Base-by-base conservation (phyloP, 2,113 vertebrate genomes). In the Phylloscopus trochilus region DNA sequence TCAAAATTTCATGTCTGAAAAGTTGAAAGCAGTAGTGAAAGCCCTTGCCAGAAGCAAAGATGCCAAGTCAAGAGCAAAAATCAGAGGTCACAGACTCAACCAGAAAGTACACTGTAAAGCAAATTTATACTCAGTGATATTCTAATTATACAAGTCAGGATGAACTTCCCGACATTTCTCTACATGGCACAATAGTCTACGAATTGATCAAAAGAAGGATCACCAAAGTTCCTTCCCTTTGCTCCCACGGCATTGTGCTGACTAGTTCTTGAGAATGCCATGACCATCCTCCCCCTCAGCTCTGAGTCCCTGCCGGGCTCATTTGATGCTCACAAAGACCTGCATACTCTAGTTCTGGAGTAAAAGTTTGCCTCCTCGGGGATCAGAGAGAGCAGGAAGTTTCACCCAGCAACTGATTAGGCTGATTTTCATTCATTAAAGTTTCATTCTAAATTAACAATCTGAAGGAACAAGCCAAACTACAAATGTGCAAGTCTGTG, bases 261-360 rank as follows among this genome's bases (percentile, higher is more conserved):
- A n/a, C 5, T 31, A 37, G 41, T 22, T 82, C 60, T n/a, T 19
- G 24, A 60, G 35, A 27, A 51, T 31, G 15, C 17, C 46, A 62
- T 0, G 0, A 47, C 26, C 33, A 37, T 22, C 13, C 35, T 22
- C 31, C 70, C 28, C 67, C 44, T 64, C 28, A 64, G 44, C 51
- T 67, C 67, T 13, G 37, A 82, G 24, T 16, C 15, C 66, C 75
- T 35, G 22, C 21, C 5, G 15, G 43, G 47, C n/a, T 76, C 47
- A 63, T 23, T 6, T 2, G 1, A 63, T 8, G 24, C 31, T 62
- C 63, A 68, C 20, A 47, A 58, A 92, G 18, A 72, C 20, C 22
- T 27, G 11, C 0, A 1, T 5, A 10, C 26, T 58, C 47, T 8
- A 9, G 18, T 10, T 55, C n/a, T 89, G 24, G 27, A 85, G 12